Base-by-base conservation (phyloP, 2,888 invertebrate genomes). In the Drosophila ezoana region DNA sequence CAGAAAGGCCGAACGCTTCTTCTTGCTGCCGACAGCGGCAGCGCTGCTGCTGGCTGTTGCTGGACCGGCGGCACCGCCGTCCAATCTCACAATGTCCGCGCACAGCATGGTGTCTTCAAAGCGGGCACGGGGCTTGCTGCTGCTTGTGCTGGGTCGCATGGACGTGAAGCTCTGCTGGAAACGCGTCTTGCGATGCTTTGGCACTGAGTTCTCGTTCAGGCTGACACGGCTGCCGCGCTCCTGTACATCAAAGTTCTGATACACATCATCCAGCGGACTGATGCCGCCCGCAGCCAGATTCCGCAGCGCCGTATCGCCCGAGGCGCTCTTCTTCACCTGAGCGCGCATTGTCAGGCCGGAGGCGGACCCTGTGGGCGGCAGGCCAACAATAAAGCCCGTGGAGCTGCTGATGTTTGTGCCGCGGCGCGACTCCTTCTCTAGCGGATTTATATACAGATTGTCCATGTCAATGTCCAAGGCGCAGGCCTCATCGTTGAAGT, bases 361-460 rank as follows among this genome's bases (percentile, higher is more conserved):
- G 33, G 90, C 81, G 23, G 86, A 74, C 4, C 81, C 69, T 4
- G 89, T 81, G 41, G 81, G 66, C 9, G 90, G 90, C 58, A 90
- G 65, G 18, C 90, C 86, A 16, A 91, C 90, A 62, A 90, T 85
- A 49, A 89, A 91, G 45, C 90, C 90, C 4, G 90, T 90, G 13
- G 87, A 86, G 57, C 78, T 80, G 48, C 89, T 83, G 14, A 81
- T 80, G 47, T 82, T 67, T 4, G 56, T 35, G 41, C 40, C 58
- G 6, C 76, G 75, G 13, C 68, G 64, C 0, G 79, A 71, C 63
- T 92, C 91, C 93, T 95, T 95, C 90, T 96, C 96, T 93, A 97
- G 92, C 65, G 97, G 97, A 93, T 97, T 97, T 91, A 97, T 96
- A 93, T 97, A 97, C 91, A 97, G 94, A 94, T 97, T 97, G 92